Evolutionary conservation across 2,113 vertebrate genomes (phyloP).

Genomic region (Ctenodactylus gundi): DNA sequence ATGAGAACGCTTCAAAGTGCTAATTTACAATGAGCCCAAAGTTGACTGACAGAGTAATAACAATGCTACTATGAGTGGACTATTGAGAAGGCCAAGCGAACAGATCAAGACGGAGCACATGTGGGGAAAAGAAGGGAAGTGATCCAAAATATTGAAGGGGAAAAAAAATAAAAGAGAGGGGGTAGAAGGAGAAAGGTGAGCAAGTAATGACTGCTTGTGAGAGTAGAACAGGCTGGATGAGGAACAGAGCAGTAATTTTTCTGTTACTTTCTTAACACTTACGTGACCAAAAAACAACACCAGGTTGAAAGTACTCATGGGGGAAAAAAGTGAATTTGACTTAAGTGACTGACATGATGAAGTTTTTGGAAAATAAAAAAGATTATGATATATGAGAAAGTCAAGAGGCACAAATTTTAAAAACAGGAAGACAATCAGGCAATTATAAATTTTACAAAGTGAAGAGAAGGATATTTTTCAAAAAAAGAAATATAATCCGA

Average conservation of each 20-base stretch:
- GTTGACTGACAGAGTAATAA: slow-evolving; percentile 52
- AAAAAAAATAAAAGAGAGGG: background rate
- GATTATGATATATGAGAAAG: background rate
- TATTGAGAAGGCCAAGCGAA: slow-evolving; percentile 4
- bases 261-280: background rate
- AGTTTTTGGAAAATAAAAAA: background rate
- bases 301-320: background rate
- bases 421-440: background rate
- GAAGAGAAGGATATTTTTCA: background rate
- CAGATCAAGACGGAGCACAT: background rate
- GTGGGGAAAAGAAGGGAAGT: background rate
- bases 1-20: slow-evolving; percentile 70
- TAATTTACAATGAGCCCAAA: slow-evolving; percentile 56
- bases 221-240: background rate
- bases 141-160: background rate
- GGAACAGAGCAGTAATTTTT: background rate
- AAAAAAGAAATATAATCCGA: background rate
- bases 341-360: background rate
- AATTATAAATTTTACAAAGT: background rate
- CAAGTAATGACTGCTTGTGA: background rate
- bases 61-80: background rate
- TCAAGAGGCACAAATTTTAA: background rate
- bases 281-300: background rate
- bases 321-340: background rate
- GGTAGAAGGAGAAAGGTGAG: background rate